Evolutionary conservation across 2,797 vertebrate genomes (phyloP).

Genomic region (Acridotheres tristis): DNA sequence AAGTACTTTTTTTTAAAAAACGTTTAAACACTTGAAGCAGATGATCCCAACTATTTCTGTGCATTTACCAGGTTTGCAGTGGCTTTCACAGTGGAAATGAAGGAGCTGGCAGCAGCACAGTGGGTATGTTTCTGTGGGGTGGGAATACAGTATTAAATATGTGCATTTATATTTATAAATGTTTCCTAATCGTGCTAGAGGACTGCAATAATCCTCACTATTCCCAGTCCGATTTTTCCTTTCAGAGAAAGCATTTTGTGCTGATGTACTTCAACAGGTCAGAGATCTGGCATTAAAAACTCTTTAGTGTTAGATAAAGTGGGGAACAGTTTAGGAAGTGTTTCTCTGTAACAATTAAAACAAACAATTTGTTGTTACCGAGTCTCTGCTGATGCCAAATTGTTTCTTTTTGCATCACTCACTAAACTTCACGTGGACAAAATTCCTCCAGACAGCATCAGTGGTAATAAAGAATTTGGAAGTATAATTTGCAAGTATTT

Average conservation of each 20-base stretch:
- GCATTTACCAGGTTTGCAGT: conserved; percentile 85
- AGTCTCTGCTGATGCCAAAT: not conserved
- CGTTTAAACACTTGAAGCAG: not conserved
- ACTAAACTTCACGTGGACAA: not conserved
- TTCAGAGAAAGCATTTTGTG: not conserved
- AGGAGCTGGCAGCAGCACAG: conserved; percentile 79
- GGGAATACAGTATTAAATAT: not conserved
- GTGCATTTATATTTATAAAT: not conserved
- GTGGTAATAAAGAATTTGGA: not conserved
- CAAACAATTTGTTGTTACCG: not conserved
- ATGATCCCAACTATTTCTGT: conserved; percentile 16
- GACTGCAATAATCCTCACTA: not conserved
- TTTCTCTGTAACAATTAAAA: not conserved
- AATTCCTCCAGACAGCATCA: not conserved
- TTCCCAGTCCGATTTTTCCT: not conserved
- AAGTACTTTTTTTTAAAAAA: not conserved
- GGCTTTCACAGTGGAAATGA: conserved; percentile 88
- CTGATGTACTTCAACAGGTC: not conserved
- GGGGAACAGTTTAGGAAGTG: not conserved
- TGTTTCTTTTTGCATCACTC: not conserved
- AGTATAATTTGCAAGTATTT: not conserved
- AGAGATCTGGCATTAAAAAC: not conserved
- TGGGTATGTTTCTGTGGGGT: conserved; percentile 81
- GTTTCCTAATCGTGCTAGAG: not conserved
- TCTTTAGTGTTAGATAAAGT: not conserved